These are phyloP conservation scores for Hippasteria phrygiana DNA, from an alignment of 53 echinoderm and acorn worm genomes.

Conservation along the genomic window DNA sequence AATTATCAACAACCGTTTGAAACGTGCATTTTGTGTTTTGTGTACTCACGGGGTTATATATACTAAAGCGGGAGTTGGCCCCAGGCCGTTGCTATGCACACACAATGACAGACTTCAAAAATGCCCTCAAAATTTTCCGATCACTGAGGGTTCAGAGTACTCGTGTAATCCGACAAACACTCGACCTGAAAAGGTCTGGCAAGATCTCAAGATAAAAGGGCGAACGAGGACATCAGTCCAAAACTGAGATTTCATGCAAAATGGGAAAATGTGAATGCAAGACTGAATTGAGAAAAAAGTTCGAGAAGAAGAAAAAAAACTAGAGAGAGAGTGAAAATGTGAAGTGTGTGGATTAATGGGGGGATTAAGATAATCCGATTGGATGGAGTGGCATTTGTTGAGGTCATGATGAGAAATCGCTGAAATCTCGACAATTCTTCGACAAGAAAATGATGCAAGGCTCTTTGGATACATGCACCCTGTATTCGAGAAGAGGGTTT, in stretches of 20 bases:
- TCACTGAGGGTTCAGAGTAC: slow-evolving; percentile 20
- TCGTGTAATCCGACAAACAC: slow-evolving; percentile 51
- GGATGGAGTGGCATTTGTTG: not conserved
- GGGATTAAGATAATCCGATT: not conserved
- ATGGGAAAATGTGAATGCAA: not conserved
- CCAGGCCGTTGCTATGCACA: slow-evolving; percentile 19
- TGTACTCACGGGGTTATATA: not conserved
- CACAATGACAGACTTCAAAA: slow-evolving; percentile 8
- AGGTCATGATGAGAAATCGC: not conserved
- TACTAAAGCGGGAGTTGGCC: not conserved
- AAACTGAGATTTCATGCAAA: not conserved
- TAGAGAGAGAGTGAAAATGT: not conserved
- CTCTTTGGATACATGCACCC: not conserved
- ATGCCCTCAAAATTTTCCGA: slow-evolving; percentile 12
- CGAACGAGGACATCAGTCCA: slow-evolving; percentile 11
- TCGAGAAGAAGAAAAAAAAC: not conserved
- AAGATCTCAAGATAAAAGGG: slow-evolving; percentile 18
- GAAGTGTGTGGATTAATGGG: not conserved
- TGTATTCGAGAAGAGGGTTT: no score
- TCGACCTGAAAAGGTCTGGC: slow-evolving; percentile 17
- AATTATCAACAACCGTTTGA: slow-evolving; percentile 31
- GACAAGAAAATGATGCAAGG: not conserved
- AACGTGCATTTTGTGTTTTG: not conserved
- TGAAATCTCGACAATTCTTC: not conserved
- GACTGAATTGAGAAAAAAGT: not conserved